Evolutionary conservation across 2,888 invertebrate species (phyloP).

Genomic region (Gerosis bhagava): DNA sequence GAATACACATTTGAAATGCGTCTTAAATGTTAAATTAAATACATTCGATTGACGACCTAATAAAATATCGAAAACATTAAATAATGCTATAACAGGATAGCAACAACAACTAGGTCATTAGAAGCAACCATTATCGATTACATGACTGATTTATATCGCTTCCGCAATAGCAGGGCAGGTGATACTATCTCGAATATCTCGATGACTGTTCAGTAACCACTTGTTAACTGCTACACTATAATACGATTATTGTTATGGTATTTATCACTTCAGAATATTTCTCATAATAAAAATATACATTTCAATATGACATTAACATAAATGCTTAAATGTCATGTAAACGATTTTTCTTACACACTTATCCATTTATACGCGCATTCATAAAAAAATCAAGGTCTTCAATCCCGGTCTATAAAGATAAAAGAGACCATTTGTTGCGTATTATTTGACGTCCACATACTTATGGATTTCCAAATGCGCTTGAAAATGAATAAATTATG

Average conservation of each 20-base stretch:
- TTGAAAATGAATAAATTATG: conserved; percentile 4
- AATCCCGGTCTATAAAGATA: too few relatives aligned
- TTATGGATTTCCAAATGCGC: too few relatives aligned
- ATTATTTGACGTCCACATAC: too few relatives aligned
- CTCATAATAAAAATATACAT: not conserved
- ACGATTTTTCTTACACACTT: conserved; percentile 22
- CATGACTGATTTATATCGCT: conserved; percentile 10
- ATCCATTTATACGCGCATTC: conserved; percentile 29
- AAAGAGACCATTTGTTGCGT: too few relatives aligned
- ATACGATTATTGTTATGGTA: not conserved
- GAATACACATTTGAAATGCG: too few relatives aligned
- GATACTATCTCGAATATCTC: conserved; percentile 16
- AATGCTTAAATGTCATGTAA: conserved; percentile 36
- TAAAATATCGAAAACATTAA: too few relatives aligned
- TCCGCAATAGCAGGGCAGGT: conserved; percentile 21
- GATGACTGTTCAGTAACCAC: not conserved
- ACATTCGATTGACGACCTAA: too few relatives aligned
- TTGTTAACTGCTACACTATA: not conserved
- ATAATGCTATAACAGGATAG: too few relatives aligned
- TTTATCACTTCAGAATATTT: not conserved
- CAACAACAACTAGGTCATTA: too few relatives aligned
- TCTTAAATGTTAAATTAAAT: too few relatives aligned
- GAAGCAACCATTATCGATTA: conserved; percentile 9
- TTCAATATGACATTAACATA: conserved; percentile 50
- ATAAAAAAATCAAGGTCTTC: too few relatives aligned